Evolutionary conservation across 2,113 vertebrate species (phyloP).

Genomic region (Pheucticus melanocephalus): DNA sequence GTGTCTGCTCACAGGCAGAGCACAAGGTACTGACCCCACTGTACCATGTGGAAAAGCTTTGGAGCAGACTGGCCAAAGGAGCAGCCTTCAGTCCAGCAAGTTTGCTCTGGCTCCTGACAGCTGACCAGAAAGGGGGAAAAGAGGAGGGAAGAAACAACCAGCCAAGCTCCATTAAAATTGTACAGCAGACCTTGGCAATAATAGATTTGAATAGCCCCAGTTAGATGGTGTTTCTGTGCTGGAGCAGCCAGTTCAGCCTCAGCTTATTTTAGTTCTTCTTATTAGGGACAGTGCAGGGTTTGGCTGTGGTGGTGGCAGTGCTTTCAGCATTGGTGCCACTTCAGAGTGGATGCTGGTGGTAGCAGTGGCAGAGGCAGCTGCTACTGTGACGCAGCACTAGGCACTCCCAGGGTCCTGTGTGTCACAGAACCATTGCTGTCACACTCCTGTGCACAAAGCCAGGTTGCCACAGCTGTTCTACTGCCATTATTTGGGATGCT

Average conservation of each 20-base stretch:
- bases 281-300: background rate
- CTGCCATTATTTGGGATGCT: background rate
- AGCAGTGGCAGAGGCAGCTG: too few relatives aligned
- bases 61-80: accelerated
- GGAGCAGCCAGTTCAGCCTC: background rate
- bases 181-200: background rate
- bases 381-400: background rate
- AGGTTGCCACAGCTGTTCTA: background rate
- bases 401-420: too few relatives aligned
- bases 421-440: accelerated
- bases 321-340: accelerated
- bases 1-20: background rate
- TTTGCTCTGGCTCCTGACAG: background rate
- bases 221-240: background rate
- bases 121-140: background rate
- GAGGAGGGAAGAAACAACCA: background rate
- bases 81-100: background rate
- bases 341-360: background rate
- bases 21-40: background rate
- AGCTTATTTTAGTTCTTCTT: background rate
- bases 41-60: background rate
- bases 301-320: background rate
- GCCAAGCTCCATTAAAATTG: background rate
- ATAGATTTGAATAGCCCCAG: background rate
- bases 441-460: background rate